phyloP scores from a whole-genome alignment of 2,113 vertebrate species.

The Lagopus muta region DNA sequence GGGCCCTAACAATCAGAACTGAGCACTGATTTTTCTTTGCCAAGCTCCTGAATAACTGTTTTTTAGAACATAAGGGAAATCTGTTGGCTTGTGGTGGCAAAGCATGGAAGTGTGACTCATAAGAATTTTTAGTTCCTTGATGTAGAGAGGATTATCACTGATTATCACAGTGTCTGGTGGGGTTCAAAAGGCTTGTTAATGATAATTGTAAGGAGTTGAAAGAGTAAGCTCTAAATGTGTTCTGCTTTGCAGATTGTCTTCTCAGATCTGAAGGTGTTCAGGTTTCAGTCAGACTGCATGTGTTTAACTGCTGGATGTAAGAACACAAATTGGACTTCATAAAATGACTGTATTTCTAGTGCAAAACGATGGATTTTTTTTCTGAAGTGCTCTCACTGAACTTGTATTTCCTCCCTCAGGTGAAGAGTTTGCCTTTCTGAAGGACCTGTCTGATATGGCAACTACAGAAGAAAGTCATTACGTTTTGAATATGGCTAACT shows the following conservation, averaged over 20 bases:
- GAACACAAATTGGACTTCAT: neutral
- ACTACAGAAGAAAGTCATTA: conserved; percentile 83
- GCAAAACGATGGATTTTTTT: neutral
- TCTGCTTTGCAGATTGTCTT: neutral
- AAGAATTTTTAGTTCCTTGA: neutral
- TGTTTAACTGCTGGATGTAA: neutral
- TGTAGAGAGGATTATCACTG: neutral
- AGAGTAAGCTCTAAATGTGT: neutral
- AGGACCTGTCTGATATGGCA: conserved; percentile 86
- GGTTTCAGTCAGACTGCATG: neutral
- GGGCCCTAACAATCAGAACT: neutral
- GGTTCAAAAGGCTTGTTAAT: neutral
- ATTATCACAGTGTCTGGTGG: neutral
- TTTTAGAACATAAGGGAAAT: neutral
- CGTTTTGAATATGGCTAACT: conserved; percentile 90
- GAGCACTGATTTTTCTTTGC: neutral
- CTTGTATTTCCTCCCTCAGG: conserved; percentile 75
- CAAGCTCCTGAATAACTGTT: neutral
- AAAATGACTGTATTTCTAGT: neutral
- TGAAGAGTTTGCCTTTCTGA: conserved; percentile 89
- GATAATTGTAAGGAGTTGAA: neutral
- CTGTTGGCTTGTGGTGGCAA: neutral
- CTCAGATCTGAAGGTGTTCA: neutral
- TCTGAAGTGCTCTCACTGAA: neutral
- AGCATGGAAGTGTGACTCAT: neutral